A percentile compares a stretch with the other conserved stretches of the same genome.
phyloP scores from a whole-genome alignment of 2,888 invertebrate species.

The Epistrophe eligans region DNA sequence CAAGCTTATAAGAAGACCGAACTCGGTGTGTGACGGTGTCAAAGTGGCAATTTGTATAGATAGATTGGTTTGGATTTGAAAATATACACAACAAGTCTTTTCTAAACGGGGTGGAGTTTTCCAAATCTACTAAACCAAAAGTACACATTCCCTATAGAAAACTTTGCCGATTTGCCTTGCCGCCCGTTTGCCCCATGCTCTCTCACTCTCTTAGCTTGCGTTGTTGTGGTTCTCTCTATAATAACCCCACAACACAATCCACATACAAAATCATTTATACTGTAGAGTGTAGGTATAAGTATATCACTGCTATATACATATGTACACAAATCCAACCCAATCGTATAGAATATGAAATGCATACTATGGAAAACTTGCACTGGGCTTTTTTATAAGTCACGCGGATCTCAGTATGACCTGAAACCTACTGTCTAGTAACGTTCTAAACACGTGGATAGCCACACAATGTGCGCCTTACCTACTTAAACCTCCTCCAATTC shows the following conservation, averaged over 20 bases:
- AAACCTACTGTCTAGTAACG: slow-evolving; percentile 82
- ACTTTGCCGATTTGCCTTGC: slow-evolving; percentile 33
- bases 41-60: slow-evolving; percentile 60
- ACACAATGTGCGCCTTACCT: slow-evolving; percentile 61
- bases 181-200: slow-evolving; percentile 48
- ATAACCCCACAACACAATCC: slow-evolving; percentile 40
- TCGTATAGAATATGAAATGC: slow-evolving; percentile 69
- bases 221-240: slow-evolving; percentile 52
- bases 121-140: slow-evolving; percentile 59
- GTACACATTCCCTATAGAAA: slow-evolving; percentile 41
- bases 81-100: slow-evolving; percentile 68
- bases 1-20: slow-evolving; percentile 41
- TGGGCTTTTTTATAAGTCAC: slow-evolving; percentile 80
- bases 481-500: slow-evolving; percentile 32
- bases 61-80: slow-evolving; percentile 50
- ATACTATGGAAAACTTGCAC: slow-evolving; percentile 70
- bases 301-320: slow-evolving; percentile 10
- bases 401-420: slow-evolving; percentile 84
- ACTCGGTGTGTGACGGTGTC: slow-evolving; percentile 46
- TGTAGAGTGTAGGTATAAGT: not conserved
- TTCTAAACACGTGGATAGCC: slow-evolving; percentile 83
- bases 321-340: slow-evolving; percentile 29
- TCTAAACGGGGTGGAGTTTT: slow-evolving; percentile 74
- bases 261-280: slow-evolving; percentile 23
- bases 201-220: slow-evolving; percentile 36